These are phyloP conservation scores for Synanthedon andrenaeformis DNA, from an alignment of 2,888 invertebrate species.

Conservation along the genomic window DNA sequence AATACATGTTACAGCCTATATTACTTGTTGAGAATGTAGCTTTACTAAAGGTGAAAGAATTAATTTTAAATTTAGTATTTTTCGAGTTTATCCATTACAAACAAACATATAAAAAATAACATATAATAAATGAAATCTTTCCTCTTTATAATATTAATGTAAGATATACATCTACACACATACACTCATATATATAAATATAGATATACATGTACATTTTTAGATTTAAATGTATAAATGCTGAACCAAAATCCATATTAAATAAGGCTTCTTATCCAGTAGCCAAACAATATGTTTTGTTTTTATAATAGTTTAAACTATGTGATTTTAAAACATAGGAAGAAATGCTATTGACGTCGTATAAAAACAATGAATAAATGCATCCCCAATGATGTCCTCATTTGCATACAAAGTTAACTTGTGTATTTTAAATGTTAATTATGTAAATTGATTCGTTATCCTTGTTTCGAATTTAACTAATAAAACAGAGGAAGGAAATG, in stretches of 20 bases:
- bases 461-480: conserved; percentile 33
- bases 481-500: conserved; percentile 29
- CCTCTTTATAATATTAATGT: too few relatives aligned
- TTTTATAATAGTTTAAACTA: not conserved
- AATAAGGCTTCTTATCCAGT: not conserved
- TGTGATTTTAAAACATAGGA: not conserved
- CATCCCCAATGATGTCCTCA: conserved; percentile 10
- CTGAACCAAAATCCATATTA: not conserved
- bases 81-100: too few relatives aligned
- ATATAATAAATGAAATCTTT: too few relatives aligned
- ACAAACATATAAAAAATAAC: too few relatives aligned
- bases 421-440: conserved; percentile 38
- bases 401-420: conserved; percentile 59
- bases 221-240: too few relatives aligned
- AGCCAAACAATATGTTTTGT: not conserved
- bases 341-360: not conserved
- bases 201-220: too few relatives aligned
- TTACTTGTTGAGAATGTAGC: too few relatives aligned
- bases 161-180: too few relatives aligned
- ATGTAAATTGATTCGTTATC: conserved; percentile 56
- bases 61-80: too few relatives aligned
- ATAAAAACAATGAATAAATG: not conserved
- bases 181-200: too few relatives aligned
- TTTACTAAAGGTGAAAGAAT: too few relatives aligned
- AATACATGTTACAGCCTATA: too few relatives aligned